Conservation (phyloP, 2,113 vertebrate species). For the Furnarius figulus region DNA sequence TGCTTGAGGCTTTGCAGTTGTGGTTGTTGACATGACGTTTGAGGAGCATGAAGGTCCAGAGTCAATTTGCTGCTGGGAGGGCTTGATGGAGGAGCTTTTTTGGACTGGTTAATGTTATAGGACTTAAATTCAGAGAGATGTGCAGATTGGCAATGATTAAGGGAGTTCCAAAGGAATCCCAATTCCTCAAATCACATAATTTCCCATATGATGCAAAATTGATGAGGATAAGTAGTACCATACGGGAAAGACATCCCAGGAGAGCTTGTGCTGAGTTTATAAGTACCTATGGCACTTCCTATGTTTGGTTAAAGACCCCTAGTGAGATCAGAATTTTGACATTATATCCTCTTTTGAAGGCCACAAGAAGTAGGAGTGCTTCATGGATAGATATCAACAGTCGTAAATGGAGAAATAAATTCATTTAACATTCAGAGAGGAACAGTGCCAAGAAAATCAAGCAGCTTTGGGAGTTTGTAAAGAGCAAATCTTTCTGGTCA, state of each 20-base stretch:
- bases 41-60: not conserved
- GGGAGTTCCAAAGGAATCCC: not conserved
- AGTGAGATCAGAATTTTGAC: not conserved
- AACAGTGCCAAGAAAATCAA: constrained; percentile 15
- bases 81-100: not conserved
- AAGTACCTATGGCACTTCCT: not conserved
- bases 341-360: not conserved
- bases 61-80: not conserved
- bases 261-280: not conserved
- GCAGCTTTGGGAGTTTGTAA: not conserved
- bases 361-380: not conserved
- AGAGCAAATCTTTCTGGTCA: not conserved
- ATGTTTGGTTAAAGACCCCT: constrained; percentile 2
- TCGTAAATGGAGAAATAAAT: constrained; percentile 17
- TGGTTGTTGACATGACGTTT: rapidly evolving
- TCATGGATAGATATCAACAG: not conserved
- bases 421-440: not conserved
- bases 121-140: not conserved
- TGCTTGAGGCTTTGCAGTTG: not conserved
- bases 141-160: not conserved
- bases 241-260: not conserved
- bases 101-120: not conserved
- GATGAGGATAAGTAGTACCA: not conserved
- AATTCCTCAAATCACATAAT: not conserved
- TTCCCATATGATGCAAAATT: constrained; percentile 7